Evolutionary conservation across 2,113 vertebrate species (phyloP), one percentile per base, ranked within the genome.

Genomic region (Abramis brama): DNA sequence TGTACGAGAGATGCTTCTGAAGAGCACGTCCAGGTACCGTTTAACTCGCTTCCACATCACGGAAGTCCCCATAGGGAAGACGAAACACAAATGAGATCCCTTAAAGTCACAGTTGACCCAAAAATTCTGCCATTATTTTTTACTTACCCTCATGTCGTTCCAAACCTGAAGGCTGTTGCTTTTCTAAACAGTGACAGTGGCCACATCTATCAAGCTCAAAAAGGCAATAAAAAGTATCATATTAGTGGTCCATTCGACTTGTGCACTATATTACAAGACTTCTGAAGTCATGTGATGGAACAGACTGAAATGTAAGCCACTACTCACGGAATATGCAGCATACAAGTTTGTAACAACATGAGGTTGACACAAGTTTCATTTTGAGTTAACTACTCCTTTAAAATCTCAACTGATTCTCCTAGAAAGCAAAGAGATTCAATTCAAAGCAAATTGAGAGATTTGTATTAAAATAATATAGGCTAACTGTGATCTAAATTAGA

Each of bases 21-120:
- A 81, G 45, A 70, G 30, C 33, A 6, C 21, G 8, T 73, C 66
- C 66, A 83, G 82, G 82, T 83, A 73, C 23, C 50, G 66, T 73
- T 83, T 83, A 83, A 83, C 82, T 73, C 7, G 23, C 12, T 73
- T 43, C 74, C 82, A 43, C 1, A 83, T 82, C 45, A 82, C 55
- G 11, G 19, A 82, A 1, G 64, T 73, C 47, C 50, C 66, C 23
- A 21, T 3, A 23, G 68, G 82, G 66, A 73, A 50, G 7, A 71
- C 68, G 3, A 83, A 73, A 57, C 60, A n/a, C 30, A 55, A 76
- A 84, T 64, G n/a, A 84, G 59, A 19, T 52, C 43, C 39, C 27
- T 81, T 62, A 62, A 62, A 36, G 33, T 23, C 62, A 25, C 78
- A 62, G 23, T 11, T 62, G 27, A 77, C 27, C 50, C 2, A 4